Conservation (phyloP, 2,113 vertebrate genomes). For the Halcyon senegalensis region DNA sequence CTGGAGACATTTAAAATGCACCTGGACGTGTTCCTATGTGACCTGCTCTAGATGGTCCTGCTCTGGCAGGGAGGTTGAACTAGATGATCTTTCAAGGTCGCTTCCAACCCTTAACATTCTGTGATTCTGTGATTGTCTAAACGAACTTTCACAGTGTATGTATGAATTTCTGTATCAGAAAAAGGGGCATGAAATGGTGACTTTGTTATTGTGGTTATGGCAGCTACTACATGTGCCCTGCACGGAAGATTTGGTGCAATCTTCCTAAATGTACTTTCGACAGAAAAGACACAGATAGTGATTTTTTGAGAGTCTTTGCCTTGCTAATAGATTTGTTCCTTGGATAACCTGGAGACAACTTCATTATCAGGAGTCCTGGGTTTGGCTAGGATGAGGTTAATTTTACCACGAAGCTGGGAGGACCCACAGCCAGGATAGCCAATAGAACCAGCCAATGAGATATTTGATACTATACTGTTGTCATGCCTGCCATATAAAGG, state of each 20-base stretch:
- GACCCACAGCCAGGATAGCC: too few relatives aligned
- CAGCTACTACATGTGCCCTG: background rate
- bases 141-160: background rate
- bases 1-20: too few relatives aligned
- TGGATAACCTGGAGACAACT: background rate
- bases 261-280: background rate
- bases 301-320: background rate
- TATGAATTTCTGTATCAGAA: background rate
- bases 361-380: background rate
- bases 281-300: background rate
- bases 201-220: background rate
- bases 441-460: too few relatives aligned
- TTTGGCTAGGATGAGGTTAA: too few relatives aligned
- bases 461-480: too few relatives aligned
- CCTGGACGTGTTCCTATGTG: too few relatives aligned
- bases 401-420: too few relatives aligned
- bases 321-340: background rate
- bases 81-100: too few relatives aligned
- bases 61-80: too few relatives aligned
- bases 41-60: too few relatives aligned
- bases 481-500: too few relatives aligned
- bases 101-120: too few relatives aligned
- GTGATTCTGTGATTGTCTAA: background rate
- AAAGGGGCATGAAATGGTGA: background rate
- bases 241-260: background rate